These are phyloP conservation scores for Sebastes jordani DNA, from an alignment of 2,797 vertebrate genomes.

Conservation along the genomic window DNA sequence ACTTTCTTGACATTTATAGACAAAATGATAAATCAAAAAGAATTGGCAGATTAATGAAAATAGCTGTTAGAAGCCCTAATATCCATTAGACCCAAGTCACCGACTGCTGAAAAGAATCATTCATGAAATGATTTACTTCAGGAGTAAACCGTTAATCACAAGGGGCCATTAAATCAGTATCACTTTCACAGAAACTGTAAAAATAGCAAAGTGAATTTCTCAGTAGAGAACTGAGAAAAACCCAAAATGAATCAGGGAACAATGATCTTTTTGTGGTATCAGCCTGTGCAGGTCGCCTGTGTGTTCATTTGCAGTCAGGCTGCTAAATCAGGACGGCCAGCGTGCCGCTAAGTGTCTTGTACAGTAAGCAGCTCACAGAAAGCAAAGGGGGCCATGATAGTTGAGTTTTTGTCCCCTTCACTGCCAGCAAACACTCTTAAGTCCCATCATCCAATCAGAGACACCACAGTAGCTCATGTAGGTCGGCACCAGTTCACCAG, in stretches of 20 bases:
- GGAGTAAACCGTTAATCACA: background rate
- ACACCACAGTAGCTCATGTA: conserved; percentile 13
- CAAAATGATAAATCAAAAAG: background rate
- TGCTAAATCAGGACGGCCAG: conserved; percentile 29
- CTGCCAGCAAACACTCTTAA: conserved; percentile 57
- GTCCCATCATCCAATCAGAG: conserved; percentile 63
- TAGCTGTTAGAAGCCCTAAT: background rate
- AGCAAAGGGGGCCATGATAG: conserved; percentile 35
- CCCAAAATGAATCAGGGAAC: background rate
- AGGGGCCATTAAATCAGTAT: background rate
- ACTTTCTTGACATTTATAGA: background rate
- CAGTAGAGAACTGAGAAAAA: background rate
- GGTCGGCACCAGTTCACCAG: conserved; percentile 31
- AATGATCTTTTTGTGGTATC: background rate
- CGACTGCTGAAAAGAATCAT: background rate
- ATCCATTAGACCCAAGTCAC: background rate
- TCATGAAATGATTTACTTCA: background rate
- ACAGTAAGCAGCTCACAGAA: conserved; percentile 62
- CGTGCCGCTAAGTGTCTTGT: conserved; percentile 49
- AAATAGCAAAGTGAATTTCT: background rate
- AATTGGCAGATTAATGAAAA: background rate
- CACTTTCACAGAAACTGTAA: background rate
- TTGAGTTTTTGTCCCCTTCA: conserved; percentile 31
- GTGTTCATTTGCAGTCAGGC: background rate
- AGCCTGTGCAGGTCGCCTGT: background rate